These are phyloP conservation scores for Drosophila leonis DNA, from an alignment of 2,888 invertebrate genomes.

Conservation along the genomic window DNA sequence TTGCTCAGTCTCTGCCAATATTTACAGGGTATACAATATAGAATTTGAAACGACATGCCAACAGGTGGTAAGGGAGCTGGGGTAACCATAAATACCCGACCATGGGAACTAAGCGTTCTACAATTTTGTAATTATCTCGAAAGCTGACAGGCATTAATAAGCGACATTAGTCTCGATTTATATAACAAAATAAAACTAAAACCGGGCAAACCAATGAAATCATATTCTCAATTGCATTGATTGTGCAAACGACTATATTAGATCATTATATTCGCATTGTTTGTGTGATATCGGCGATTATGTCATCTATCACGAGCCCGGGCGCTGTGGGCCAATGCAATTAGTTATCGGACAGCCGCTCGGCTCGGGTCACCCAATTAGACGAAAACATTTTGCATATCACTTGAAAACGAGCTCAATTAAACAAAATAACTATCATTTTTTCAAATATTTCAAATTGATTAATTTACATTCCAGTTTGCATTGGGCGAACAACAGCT, in stretches of 20 bases:
- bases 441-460: conserved; percentile 18
- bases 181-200: conserved; percentile 12
- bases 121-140: conserved; percentile 48
- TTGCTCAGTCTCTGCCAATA: background rate
- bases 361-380: conserved; percentile 50
- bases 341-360: conserved; percentile 24
- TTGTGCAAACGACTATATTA: conserved; percentile 62
- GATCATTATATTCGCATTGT: conserved; percentile 56
- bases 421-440: conserved; percentile 36
- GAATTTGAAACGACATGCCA: conserved; percentile 23
- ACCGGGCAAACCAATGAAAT: conserved; percentile 58
- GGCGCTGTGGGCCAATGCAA: conserved; percentile 7
- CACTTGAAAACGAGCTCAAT: conserved; percentile 73
- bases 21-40: background rate
- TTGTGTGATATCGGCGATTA: conserved; percentile 40
- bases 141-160: conserved; percentile 56
- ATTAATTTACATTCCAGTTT: conserved; percentile 9
- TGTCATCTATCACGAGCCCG: conserved; percentile 52
- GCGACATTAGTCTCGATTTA: conserved; percentile 37
- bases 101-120: conserved; percentile 42
- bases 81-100: conserved; percentile 1
- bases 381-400: conserved; percentile 67
- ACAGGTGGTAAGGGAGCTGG: background rate
- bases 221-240: conserved; percentile 75
- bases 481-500: conserved; percentile 13